Conservation (phyloP, 2,113 vertebrate species). For the Leucoraja erinaceus region DNA sequence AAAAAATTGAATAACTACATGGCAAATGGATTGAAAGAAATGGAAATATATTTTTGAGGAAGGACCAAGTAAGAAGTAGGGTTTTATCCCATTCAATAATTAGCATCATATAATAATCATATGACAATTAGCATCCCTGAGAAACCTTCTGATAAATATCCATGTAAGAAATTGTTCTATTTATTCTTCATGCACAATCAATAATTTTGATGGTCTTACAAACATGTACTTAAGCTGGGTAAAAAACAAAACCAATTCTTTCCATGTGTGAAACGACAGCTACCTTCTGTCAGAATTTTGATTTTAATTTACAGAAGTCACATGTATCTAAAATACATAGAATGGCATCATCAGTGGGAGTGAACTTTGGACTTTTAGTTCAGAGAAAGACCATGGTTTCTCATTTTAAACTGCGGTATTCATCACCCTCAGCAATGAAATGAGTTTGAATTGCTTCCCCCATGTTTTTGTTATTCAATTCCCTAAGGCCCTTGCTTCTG, state of each 20-base stretch:
- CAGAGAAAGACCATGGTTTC: not conserved
- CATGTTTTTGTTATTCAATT: not conserved
- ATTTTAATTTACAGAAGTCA: slow-evolving; percentile 19
- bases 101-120: no score
- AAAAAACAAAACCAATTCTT: slow-evolving; percentile 12
- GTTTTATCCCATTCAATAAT: not conserved
- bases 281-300: not conserved
- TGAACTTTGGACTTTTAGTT: not conserved
- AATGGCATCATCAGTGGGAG: not conserved
- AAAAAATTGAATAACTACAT: not conserved
- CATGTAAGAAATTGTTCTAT: not conserved
- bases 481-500: not conserved
- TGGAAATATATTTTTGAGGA: not conserved
- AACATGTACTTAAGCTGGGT: not conserved
- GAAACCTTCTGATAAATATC: no score
- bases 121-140: not conserved
- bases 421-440: slow-evolving; percentile 5
- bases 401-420: slow-evolving; percentile 4
- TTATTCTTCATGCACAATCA: not conserved
- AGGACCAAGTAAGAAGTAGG: no score
- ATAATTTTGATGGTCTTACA: not conserved
- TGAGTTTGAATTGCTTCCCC: not conserved
- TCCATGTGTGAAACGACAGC: slow-evolving; percentile 15
- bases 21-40: not conserved
- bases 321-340: not conserved